Evolutionary conservation across 2,888 invertebrate species (phyloP).

Genomic region (Noctuana brunneofusca): DNA sequence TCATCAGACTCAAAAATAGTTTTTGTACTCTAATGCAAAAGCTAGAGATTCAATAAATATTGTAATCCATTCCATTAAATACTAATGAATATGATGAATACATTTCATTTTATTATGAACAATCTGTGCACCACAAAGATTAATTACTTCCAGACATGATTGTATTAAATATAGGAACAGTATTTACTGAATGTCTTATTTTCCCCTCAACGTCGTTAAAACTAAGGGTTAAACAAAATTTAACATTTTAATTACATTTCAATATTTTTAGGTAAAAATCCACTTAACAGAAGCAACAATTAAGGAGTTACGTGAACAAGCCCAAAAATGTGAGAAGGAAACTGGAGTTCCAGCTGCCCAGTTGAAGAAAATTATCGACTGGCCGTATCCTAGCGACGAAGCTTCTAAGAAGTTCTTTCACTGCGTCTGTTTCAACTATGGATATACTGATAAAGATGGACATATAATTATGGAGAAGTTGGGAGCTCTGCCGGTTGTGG

Average conservation of each 20-base stretch:
- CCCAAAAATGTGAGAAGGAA: slow-evolving; percentile 12
- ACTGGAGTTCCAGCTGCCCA: slow-evolving; percentile 9
- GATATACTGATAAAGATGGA: slow-evolving; percentile 17
- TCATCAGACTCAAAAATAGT: no score
- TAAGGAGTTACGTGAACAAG: not conserved
- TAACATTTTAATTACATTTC: not conserved
- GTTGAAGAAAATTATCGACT: slow-evolving; percentile 16
- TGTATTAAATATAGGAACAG: not conserved
- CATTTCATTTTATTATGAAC: no score
- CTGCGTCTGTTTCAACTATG: slow-evolving; percentile 5
- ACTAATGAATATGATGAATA: no score
- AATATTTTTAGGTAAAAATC: slow-evolving; percentile 1
- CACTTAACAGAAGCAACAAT: not conserved
- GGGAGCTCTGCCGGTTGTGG: not conserved
- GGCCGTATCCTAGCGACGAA: not conserved
- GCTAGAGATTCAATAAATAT: no score
- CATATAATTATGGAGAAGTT: slow-evolving; percentile 11
- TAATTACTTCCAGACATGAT: no score
- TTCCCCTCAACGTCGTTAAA: not conserved
- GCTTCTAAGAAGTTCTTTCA: not conserved
- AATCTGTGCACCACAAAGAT: no score
- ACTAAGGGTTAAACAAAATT: not conserved
- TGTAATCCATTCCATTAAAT: no score
- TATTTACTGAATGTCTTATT: not conserved
- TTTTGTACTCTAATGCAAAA: no score